Conservation (phyloP, 2,888 invertebrate genomes). For the Xestia rhomboidea region DNA sequence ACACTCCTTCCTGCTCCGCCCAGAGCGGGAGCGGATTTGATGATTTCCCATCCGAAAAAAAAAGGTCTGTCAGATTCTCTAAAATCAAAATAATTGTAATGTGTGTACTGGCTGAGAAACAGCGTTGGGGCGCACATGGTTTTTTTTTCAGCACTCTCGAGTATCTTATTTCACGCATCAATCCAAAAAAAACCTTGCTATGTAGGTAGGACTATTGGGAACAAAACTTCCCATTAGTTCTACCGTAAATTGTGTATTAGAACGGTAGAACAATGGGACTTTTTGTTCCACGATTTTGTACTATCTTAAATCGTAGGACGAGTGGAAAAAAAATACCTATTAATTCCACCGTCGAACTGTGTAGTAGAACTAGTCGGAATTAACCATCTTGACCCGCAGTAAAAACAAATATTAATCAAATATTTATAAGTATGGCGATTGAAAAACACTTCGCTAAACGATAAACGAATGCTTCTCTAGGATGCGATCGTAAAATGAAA, state of each 20-base stretch:
- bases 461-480: slow-evolving; percentile 45
- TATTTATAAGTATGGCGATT: slow-evolving; percentile 13
- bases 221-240: too few species aligned
- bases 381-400: background rate
- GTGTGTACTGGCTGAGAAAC: background rate
- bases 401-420: background rate
- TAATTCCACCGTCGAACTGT: too few species aligned
- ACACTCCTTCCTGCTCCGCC: too few species aligned
- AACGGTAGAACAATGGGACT: too few species aligned
- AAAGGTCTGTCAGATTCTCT: background rate
- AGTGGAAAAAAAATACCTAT: too few species aligned
- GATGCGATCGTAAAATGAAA: slow-evolving; percentile 57
- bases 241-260: too few species aligned
- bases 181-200: background rate
- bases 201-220: background rate
- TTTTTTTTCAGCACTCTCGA: background rate
- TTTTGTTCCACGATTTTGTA: too few species aligned
- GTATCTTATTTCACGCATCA: background rate
- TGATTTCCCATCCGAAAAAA: too few species aligned
- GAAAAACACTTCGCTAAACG: slow-evolving; percentile 23
- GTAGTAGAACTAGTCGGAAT: too few species aligned
- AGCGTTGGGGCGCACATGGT: background rate
- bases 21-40: too few species aligned
- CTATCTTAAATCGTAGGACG: too few species aligned
- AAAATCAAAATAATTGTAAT: background rate